phyloP scores from a whole-genome alignment of 2,888 invertebrate species.

The Eupithecia insigniata region DNA sequence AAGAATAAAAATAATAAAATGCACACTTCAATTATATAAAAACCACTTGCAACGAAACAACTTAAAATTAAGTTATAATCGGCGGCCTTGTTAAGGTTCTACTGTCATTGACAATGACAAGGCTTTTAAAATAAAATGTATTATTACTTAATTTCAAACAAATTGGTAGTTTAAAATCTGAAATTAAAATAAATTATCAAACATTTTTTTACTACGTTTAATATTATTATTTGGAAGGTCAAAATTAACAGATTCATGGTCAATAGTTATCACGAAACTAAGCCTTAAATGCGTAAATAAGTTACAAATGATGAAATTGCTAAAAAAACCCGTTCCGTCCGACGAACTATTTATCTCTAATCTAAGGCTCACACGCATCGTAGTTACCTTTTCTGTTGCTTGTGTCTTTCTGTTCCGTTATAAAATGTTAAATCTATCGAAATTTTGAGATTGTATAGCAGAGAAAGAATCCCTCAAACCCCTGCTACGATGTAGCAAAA shows the following conservation, averaged over 20 bases:
- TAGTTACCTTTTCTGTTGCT: neutral
- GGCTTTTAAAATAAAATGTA: neutral
- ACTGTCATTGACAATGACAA: neutral
- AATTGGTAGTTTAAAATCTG: neutral
- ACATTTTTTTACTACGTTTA: neutral
- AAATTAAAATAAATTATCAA: neutral
- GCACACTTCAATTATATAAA: too few relatives aligned
- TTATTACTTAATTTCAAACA: neutral
- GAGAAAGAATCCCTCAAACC: too few relatives aligned
- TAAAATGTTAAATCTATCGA: neutral
- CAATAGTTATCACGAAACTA: neutral
- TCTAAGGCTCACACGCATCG: constrained; percentile 2
- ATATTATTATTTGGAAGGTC: neutral
- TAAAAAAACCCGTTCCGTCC: neutral
- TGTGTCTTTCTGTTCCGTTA: neutral
- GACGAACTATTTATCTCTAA: neutral
- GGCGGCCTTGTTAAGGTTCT: too few relatives aligned
- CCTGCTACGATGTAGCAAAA: constrained; percentile 19
- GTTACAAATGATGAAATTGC: neutral
- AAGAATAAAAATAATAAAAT: too few relatives aligned
- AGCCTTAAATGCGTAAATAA: neutral
- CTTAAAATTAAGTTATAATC: too few relatives aligned
- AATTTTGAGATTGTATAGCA: neutral
- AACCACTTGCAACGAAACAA: too few relatives aligned
- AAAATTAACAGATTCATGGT: neutral